phyloP scores from a whole-genome alignment of 1,140 invertebrate species.

The Coenobita brevimanus region DNA sequence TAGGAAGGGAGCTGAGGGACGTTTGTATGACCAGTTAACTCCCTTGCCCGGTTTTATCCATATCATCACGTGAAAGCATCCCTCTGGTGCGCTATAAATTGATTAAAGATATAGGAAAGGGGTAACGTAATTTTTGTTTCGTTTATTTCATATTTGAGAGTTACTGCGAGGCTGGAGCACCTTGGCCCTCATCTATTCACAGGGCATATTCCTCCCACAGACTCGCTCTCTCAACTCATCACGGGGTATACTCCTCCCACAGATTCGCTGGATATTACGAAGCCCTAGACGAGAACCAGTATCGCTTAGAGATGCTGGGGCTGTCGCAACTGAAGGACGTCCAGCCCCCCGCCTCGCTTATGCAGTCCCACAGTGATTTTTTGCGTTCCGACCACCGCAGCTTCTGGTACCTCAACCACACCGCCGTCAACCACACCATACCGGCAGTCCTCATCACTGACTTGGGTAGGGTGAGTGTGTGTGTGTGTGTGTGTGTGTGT shows the following conservation, averaged over 20 bases:
- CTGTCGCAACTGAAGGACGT: slow-evolving; percentile 62
- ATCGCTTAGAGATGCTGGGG: slow-evolving; percentile 55
- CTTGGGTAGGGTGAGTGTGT: slow-evolving; percentile 73
- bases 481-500: too few species aligned
- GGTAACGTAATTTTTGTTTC: too few species aligned
- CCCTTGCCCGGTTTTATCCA: too few species aligned
- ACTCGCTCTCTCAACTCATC: not conserved
- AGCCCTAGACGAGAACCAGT: slow-evolving; percentile 41
- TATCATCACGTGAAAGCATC: too few species aligned
- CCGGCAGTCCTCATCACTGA: slow-evolving; percentile 74
- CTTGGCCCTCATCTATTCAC: too few species aligned
- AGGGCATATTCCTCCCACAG: not conserved
- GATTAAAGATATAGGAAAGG: too few species aligned
- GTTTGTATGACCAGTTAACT: too few species aligned
- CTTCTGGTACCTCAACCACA: slow-evolving; percentile 72
- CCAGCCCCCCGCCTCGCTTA: slow-evolving; percentile 50
- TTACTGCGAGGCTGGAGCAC: too few species aligned
- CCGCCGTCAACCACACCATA: slow-evolving; percentile 63
- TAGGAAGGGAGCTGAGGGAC: too few species aligned
- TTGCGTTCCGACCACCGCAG: slow-evolving; percentile 72
- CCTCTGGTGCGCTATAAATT: too few species aligned
- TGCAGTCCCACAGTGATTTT: slow-evolving; percentile 71
- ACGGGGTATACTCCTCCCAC: not conserved
- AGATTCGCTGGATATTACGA: slow-evolving; percentile 44
- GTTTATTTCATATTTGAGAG: too few species aligned